Percentiles rank a stretch among this genome's conserved stretches.
Conservation (phyloP, 2,113 vertebrate species). For the Pseudolaguvia tuberculata region DNA sequence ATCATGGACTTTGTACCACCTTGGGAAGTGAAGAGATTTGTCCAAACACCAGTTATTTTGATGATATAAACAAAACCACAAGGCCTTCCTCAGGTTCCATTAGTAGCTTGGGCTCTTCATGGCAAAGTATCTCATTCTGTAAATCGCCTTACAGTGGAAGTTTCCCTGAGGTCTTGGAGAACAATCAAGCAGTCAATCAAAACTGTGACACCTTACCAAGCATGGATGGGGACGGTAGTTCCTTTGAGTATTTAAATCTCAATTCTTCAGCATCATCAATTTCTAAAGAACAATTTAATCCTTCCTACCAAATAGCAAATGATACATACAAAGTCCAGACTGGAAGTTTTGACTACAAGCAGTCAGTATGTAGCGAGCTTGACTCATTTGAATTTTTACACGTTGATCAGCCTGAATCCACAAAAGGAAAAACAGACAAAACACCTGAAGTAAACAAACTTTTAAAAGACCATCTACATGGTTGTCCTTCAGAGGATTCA, state of each 20-base stretch:
- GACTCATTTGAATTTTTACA: constrained; percentile 35
- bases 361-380: constrained; percentile 2
- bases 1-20: constrained; percentile 12
- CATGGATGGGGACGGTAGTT: constrained; percentile 5
- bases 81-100: constrained; percentile 20
- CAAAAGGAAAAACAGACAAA: neutral
- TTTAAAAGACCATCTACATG: neutral
- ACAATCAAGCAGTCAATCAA: constrained; percentile 5
- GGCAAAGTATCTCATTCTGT: constrained; percentile 58
- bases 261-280: neutral
- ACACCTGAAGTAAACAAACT: neutral
- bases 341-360: neutral
- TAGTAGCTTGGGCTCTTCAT: constrained; percentile 60
- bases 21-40: neutral
- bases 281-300: neutral
- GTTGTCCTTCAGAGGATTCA: neutral
- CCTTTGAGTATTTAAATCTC: neutral
- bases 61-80: neutral
- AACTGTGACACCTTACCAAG: constrained; percentile 17
- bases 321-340: constrained; percentile 7
- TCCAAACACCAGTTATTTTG: neutral
- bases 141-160: neutral
- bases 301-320: constrained; percentile 21
- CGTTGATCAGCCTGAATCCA: neutral
- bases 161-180: neutral